Conservation (phyloP, 2,113 vertebrate species). For the Antigone vipio region DNA sequence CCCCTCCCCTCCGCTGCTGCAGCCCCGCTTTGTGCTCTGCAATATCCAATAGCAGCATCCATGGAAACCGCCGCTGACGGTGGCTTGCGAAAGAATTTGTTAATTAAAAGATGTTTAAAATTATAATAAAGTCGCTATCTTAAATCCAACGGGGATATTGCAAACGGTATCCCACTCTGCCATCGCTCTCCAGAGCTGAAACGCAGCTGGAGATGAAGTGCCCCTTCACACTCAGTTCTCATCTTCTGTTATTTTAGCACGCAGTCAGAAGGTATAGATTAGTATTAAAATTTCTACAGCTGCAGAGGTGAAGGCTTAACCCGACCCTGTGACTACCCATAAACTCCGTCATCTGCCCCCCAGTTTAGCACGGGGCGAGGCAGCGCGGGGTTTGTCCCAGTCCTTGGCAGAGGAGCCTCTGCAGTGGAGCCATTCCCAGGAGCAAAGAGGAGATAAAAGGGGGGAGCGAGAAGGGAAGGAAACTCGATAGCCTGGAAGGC, state of each 20-base stretch:
- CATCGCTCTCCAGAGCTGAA: background rate
- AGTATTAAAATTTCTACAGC: background rate
- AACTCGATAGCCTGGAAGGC: background rate
- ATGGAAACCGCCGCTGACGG: background rate
- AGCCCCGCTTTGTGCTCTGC: background rate
- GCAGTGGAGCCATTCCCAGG: background rate
- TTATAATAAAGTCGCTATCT: constrained; percentile 4
- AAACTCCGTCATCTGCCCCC: background rate
- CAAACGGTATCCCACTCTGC: background rate
- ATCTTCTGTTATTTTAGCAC: background rate
- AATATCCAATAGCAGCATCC: background rate
- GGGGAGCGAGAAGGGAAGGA: background rate
- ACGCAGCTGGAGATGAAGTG: background rate
- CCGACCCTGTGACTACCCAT: background rate
- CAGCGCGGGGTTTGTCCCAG: background rate
- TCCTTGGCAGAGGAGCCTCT: background rate
- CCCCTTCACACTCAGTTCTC: background rate
- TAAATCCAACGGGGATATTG: constrained; percentile 8
- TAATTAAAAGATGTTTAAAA: constrained; percentile 45
- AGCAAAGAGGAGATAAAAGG: background rate
- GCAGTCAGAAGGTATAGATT: background rate
- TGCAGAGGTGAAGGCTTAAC: background rate
- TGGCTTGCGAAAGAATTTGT: constrained; percentile 4
- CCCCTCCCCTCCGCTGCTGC: background rate
- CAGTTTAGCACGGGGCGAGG: accelerated